Percentiles rank a stretch among this genome's conserved stretches.
phyloP scores from a whole-genome alignment of 2,797 vertebrate genomes.

The Cichlasoma orientale region DNA sequence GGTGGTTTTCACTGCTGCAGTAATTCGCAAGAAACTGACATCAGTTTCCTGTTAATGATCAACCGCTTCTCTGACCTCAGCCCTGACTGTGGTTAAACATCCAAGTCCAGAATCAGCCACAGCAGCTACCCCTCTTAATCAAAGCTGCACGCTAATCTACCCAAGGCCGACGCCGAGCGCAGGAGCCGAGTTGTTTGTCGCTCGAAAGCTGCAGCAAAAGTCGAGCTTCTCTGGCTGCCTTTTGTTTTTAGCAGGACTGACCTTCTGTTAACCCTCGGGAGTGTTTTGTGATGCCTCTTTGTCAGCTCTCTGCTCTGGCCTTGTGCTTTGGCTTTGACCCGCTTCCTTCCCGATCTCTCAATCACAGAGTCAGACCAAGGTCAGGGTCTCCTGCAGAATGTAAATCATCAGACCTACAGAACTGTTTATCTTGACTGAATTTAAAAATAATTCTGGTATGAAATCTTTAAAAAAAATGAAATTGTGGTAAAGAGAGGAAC shows the following conservation, averaged over 20 bases:
- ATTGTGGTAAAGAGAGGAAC: neutral
- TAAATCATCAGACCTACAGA: neutral
- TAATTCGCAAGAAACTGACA: constrained; percentile 28
- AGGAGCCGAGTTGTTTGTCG: neutral
- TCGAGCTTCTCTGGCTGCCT: neutral
- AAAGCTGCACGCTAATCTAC: neutral
- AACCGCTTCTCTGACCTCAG: constrained; percentile 10
- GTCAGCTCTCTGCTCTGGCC: neutral
- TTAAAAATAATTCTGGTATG: neutral
- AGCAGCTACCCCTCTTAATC: neutral
- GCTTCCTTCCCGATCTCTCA: neutral
- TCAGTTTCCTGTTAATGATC: constrained; percentile 56
- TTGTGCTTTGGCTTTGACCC: neutral
- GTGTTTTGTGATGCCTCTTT: neutral
- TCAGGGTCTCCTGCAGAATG: neutral
- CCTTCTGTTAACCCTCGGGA: neutral
- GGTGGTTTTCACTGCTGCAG: constrained; percentile 8
- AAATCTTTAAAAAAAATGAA: neutral
- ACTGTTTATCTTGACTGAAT: neutral
- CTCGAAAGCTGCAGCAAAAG: constrained; percentile 9
- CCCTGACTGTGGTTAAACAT: constrained; percentile 35
- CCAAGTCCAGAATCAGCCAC: constrained; percentile 25
- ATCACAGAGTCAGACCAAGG: neutral
- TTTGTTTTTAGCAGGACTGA: neutral
- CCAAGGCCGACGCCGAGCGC: neutral